Percentiles rank a stretch among this genome's conserved stretches.
phyloP scores from a whole-genome alignment of 2,797 vertebrate species.

The Labroides dimidiatus region DNA sequence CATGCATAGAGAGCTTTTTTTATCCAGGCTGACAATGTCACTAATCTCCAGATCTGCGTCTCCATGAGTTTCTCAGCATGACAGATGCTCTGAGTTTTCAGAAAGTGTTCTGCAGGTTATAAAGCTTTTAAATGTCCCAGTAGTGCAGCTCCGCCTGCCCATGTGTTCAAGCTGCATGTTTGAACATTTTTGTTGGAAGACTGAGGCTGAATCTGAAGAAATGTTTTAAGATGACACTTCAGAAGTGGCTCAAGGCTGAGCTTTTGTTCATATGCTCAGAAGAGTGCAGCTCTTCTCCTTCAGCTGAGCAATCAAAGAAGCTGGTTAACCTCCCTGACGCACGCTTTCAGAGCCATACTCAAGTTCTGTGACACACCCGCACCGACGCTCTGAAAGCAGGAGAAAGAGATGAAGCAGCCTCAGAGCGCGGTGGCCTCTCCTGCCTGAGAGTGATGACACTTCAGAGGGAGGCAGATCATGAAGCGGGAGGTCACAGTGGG shows the following conservation, averaged over 20 bases:
- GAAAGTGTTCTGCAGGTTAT: constrained; percentile 11
- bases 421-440: constrained; percentile 4
- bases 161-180: constrained; percentile 1
- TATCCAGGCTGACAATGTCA: neutral
- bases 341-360: constrained; percentile 12
- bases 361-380: neutral
- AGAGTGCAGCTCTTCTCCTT: constrained; percentile 5
- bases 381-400: neutral
- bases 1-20: neutral
- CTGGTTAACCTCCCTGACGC: neutral
- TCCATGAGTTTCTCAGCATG: neutral
- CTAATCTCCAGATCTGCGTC: neutral
- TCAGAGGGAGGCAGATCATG: constrained; percentile 18
- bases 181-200: neutral
- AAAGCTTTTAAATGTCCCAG: constrained; percentile 17
- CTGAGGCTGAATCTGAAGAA: constrained; percentile 7
- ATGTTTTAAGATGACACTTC: constrained; percentile 31
- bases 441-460: neutral
- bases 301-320: constrained; percentile 24
- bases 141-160: neutral
- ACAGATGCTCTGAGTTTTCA: constrained; percentile 1
- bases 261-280: constrained; percentile 40
- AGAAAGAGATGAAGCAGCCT: constrained; percentile 30
- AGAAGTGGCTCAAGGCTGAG: constrained; percentile 36
- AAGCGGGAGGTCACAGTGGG: constrained; percentile 41